Conservation (phyloP, 1,140 invertebrate genomes). For the Drosophila varians region DNA sequence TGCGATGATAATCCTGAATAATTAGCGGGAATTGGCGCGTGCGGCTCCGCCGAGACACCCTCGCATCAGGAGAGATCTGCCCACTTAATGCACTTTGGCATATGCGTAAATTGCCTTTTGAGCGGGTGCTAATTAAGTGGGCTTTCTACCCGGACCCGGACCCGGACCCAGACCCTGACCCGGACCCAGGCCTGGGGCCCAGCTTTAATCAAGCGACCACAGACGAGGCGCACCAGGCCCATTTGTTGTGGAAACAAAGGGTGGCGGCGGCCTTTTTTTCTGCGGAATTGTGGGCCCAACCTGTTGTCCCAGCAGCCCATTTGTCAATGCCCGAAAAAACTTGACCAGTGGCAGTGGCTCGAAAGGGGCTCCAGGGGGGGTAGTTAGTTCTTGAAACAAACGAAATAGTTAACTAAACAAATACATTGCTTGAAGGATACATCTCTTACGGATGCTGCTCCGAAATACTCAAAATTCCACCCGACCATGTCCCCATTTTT, state of each 20-base stretch:
- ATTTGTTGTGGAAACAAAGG: constrained; percentile 12
- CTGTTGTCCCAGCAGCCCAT: constrained; percentile 56
- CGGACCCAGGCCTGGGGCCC: neutral
- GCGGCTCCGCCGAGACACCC: constrained; percentile 28
- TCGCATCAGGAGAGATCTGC: constrained; percentile 43
- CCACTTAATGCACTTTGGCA: constrained; percentile 62
- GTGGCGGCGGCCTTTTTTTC: constrained; percentile 5
- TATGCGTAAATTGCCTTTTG: constrained; percentile 57
- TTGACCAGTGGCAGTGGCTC: neutral
- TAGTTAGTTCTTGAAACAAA: neutral
- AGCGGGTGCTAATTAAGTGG: constrained; percentile 56
- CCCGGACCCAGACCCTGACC: neutral
- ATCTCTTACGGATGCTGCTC: too few relatives aligned
- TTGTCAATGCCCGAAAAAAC: constrained; percentile 43
- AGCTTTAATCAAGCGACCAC: constrained; percentile 29
- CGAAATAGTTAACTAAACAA: too few relatives aligned
- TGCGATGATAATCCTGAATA: constrained; percentile 51
- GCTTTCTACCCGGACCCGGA: constrained; percentile 11
- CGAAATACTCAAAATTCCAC: too few relatives aligned
- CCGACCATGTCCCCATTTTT: constrained; percentile 51
- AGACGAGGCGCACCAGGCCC: neutral
- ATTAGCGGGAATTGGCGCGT: constrained; percentile 48
- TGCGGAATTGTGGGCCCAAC: constrained; percentile 8
- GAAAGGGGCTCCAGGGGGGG: neutral
- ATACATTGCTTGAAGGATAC: too few relatives aligned